These are phyloP conservation scores for Aphidius gifuensis DNA, from an alignment of 1,140 invertebrate species.

Conservation along the genomic window DNA sequence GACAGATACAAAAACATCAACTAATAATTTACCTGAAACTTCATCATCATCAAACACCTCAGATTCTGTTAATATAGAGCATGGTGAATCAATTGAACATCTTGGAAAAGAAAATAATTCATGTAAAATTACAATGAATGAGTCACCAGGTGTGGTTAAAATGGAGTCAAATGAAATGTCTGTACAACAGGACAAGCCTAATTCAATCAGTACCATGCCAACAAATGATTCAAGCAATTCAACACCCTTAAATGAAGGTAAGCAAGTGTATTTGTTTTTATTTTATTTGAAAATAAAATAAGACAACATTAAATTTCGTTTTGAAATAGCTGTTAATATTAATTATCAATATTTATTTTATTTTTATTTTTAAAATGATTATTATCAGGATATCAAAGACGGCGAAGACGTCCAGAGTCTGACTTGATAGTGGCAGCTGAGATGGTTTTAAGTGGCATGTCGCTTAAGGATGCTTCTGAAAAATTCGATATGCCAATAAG, in stretches of 20 bases:
- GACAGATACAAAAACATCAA: constrained; percentile 24
- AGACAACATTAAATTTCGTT: background rate
- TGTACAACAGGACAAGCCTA: constrained; percentile 46
- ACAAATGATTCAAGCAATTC: constrained; percentile 41
- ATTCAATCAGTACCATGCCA: constrained; percentile 51
- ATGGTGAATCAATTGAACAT: constrained; percentile 50
- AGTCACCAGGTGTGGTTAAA: constrained; percentile 50
- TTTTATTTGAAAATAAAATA: background rate
- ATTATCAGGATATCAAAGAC: constrained; percentile 51
- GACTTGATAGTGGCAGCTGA: constrained; percentile 74
- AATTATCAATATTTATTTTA: too few species aligned
- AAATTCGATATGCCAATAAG: constrained; percentile 81
- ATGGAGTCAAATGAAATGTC: constrained; percentile 54
- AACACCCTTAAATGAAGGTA: constrained; percentile 54
- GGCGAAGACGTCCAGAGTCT: constrained; percentile 68
- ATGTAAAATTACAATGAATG: constrained; percentile 51
- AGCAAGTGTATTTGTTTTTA: constrained; percentile 21
- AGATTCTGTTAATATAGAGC: constrained; percentile 46
- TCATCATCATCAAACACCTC: constrained; percentile 33
- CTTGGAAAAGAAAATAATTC: constrained; percentile 50
- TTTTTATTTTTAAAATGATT: background rate
- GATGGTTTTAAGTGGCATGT: constrained; percentile 74
- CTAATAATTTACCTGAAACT: constrained; percentile 17
- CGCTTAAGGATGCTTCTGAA: constrained; percentile 78
- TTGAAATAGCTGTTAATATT: constrained; percentile 4